These are phyloP conservation scores for Oreotrochilus melanogaster DNA, from an alignment of 2,113 vertebrate species.

Conservation along the genomic window DNA sequence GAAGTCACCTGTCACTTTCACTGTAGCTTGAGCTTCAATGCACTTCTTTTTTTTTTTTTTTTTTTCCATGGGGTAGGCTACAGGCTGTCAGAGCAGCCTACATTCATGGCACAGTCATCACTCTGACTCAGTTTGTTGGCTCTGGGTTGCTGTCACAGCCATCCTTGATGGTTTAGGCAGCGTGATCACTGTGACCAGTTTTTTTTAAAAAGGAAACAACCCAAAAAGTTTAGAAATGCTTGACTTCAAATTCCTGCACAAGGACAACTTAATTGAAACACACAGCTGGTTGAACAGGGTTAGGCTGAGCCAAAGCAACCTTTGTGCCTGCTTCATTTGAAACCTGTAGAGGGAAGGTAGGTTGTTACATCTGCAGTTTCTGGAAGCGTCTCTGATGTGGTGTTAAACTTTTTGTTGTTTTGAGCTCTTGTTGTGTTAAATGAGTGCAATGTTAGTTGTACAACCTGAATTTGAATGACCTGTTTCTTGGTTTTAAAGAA, in stretches of 20 bases:
- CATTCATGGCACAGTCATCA: fast-evolving
- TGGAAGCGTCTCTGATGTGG: constrained; percentile 37
- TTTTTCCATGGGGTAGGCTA: background rate
- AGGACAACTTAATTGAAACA: background rate
- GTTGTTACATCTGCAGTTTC: background rate
- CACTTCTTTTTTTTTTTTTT: background rate
- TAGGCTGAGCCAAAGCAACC: constrained; percentile 4
- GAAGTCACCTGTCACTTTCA: background rate
- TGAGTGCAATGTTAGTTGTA: background rate
- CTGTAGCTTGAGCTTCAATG: background rate
- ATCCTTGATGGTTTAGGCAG: background rate
- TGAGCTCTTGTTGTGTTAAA: constrained; percentile 18
- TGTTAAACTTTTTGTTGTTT: background rate
- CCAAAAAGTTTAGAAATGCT: background rate
- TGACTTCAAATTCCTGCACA: background rate
- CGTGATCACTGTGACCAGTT: fast-evolving
- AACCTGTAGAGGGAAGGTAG: background rate
- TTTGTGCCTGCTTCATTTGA: constrained; percentile 11
- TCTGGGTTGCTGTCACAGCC: background rate
- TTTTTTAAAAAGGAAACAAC: background rate
- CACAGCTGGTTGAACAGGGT: background rate
- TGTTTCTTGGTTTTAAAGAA: constrained; percentile 1
- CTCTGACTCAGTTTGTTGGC: background rate
- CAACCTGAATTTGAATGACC: constrained; percentile 4
- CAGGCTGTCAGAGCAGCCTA: background rate